These are phyloP conservation scores for Acanthopagrus latus DNA, from an alignment of 2,797 vertebrate species.

Conservation along the genomic window DNA sequence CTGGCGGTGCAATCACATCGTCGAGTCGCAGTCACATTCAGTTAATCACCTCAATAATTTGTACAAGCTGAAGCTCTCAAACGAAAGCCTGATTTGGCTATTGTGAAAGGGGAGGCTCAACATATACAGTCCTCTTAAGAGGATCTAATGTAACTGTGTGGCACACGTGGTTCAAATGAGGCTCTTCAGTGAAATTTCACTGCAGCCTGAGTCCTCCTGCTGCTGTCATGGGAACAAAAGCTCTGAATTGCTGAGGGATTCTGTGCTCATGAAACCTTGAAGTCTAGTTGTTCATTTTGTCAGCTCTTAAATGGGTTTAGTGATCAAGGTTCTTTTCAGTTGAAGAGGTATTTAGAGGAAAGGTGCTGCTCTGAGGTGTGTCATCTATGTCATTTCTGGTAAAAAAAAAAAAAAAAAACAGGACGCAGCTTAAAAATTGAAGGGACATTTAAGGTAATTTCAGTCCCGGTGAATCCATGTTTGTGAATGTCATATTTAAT, in stretches of 20 bases:
- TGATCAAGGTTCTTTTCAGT: conserved; percentile 6
- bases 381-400: neutral
- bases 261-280: conserved; percentile 36
- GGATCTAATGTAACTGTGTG: conserved; percentile 7
- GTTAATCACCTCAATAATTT: conserved; percentile 23
- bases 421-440: neutral
- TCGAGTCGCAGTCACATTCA: conserved; percentile 15
- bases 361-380: conserved; percentile 14
- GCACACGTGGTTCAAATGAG: conserved; percentile 16
- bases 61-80: conserved; percentile 9
- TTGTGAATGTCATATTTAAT: neutral
- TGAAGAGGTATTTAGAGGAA: conserved; percentile 25
- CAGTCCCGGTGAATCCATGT: neutral
- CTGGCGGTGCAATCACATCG: conserved; percentile 16
- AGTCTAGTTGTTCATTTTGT: conserved; percentile 24
- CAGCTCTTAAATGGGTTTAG: conserved; percentile 24
- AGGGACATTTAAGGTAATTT: conserved; percentile 26
- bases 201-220: conserved; percentile 25
- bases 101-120: conserved; percentile 1
- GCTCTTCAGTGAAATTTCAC: conserved; percentile 36
- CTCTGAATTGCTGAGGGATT: conserved; percentile 36
- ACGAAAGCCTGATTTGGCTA: neutral
- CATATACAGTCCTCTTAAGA: neutral
- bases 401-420: too few species aligned
- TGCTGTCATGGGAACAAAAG: conserved; percentile 70